phyloP scores from a whole-genome alignment of 2,113 vertebrate genomes.

The Festucalex cinctus region DNA sequence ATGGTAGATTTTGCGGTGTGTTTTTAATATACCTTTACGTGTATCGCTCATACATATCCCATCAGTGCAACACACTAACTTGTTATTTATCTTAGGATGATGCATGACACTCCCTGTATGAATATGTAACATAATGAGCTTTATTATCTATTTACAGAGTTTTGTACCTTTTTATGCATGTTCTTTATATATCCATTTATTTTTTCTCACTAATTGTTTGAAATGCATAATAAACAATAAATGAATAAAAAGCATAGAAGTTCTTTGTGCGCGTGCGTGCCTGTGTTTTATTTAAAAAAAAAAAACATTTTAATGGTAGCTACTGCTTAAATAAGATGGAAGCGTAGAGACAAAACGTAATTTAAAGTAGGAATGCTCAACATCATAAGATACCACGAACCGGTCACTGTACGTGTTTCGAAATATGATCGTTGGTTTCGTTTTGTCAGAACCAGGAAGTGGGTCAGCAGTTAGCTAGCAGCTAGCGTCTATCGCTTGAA shows the following conservation, averaged over 20 bases:
- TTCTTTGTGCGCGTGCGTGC: not conserved
- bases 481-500: not conserved
- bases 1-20: conserved; percentile 25
- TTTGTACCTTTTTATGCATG: conserved; percentile 13
- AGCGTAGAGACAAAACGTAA: not conserved
- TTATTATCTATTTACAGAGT: not conserved
- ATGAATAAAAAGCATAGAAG: not conserved
- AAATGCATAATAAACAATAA: not conserved
- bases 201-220: conserved; percentile 2
- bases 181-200: not conserved
- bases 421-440: not conserved
- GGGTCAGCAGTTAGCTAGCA: not conserved
- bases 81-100: conserved; percentile 59
- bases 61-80: conserved; percentile 45
- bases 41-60: conserved; percentile 17
- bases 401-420: too few species aligned
- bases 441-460: not conserved
- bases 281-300: not conserved
- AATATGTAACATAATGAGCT: not conserved
- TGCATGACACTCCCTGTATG: conserved; percentile 41
- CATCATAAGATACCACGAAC: too few species aligned
- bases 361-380: too few species aligned
- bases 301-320: not conserved
- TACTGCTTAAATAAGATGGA: not conserved
- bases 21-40: conserved; percentile 8